Evolutionary conservation across 2,113 vertebrate species (phyloP).

Genomic region (Stigmatopora nigra): DNA sequence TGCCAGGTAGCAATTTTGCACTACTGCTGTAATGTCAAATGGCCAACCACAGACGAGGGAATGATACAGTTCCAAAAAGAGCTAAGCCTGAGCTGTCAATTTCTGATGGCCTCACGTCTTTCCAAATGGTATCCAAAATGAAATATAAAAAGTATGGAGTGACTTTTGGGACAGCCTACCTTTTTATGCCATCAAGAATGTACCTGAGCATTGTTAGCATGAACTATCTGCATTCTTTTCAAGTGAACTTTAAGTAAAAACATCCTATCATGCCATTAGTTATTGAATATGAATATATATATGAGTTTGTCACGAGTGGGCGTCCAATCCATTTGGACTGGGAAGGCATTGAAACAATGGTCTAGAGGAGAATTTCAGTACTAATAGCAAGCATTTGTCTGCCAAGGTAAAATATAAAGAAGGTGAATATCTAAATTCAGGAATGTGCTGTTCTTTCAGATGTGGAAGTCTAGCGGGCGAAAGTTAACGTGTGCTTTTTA

Average conservation of each 20-base stretch:
- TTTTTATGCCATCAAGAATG: not conserved
- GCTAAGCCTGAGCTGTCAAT: not conserved
- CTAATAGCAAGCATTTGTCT: conserved; percentile 15
- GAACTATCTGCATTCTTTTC: not conserved
- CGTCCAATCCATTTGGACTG: too few relatives aligned
- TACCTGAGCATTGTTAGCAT: not conserved
- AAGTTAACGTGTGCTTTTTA: conserved; percentile 39
- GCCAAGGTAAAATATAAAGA: conserved; percentile 6
- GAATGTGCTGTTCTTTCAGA: conserved; percentile 23
- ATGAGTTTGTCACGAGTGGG: too few relatives aligned
- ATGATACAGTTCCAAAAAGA: not conserved
- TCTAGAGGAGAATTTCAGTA: conserved; percentile 7
- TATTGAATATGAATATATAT: not conserved
- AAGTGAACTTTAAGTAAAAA: not conserved
- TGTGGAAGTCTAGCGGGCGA: conserved; percentile 14
- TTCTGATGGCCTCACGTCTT: not conserved
- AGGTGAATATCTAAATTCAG: conserved; percentile 34
- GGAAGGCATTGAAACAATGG: conserved; percentile 4
- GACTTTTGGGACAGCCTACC: not conserved
- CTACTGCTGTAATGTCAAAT: not conserved
- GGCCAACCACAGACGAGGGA: not conserved
- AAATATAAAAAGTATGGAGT: not conserved
- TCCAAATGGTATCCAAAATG: not conserved
- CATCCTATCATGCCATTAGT: not conserved
- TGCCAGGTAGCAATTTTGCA: conserved; percentile 1